Evolutionary conservation across 2,797 vertebrate species (phyloP).

Genomic region (Clarias fuscus): DNA sequence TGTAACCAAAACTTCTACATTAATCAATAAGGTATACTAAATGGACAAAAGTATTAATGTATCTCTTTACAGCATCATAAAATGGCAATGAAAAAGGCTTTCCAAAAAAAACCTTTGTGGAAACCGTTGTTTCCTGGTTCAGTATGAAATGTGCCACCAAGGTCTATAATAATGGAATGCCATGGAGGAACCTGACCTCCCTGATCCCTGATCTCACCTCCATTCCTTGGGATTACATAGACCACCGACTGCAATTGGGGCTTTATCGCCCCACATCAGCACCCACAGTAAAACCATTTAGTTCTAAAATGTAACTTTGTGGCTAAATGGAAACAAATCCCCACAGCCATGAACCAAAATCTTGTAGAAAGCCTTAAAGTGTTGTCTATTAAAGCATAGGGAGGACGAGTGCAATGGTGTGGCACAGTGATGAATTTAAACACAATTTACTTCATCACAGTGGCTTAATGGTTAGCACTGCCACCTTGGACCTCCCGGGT

Average conservation of each 20-base stretch:
- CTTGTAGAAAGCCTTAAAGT: neutral
- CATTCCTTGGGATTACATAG: neutral
- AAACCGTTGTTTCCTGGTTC: too few species aligned
- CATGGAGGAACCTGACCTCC: too few species aligned
- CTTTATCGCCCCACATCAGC: neutral
- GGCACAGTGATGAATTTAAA: neutral
- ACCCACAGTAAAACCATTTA: neutral
- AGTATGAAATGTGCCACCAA: too few species aligned
- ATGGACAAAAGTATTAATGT: too few species aligned
- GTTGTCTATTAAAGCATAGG: neutral
- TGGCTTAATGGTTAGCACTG: too few species aligned
- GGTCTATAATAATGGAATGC: neutral
- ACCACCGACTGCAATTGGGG: neutral
- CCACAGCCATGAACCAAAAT: neutral
- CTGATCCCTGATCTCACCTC: neutral
- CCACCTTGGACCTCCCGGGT: too few species aligned
- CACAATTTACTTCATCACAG: neutral
- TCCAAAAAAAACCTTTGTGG: too few species aligned
- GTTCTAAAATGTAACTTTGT: neutral
- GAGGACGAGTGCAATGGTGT: neutral
- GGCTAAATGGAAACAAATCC: neutral
- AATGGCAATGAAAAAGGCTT: too few species aligned
- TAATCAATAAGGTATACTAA: too few species aligned
- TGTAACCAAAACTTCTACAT: too few species aligned
- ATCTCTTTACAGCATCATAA: too few species aligned